Conservation (phyloP, 2,888 invertebrate species). For the Taenaris catops region DNA sequence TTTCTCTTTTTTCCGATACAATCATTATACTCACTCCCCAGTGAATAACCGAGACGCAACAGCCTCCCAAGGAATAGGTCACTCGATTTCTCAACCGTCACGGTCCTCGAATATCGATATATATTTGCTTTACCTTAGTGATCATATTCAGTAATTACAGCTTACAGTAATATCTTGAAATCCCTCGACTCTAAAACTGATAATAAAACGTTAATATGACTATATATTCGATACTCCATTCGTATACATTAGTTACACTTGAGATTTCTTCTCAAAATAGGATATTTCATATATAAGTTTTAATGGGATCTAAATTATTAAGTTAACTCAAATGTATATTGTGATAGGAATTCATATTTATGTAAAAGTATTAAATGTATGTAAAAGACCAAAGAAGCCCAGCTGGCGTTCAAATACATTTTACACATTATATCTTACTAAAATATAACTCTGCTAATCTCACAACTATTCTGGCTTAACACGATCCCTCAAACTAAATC, state of each 20-base stretch:
- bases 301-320: too few relatives aligned
- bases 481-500: too few relatives aligned
- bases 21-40: constrained; percentile 20
- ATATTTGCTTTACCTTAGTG: constrained; percentile 25
- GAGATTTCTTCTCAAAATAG: too few relatives aligned
- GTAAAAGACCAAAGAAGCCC: too few relatives aligned
- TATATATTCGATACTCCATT: constrained; percentile 8
- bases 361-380: too few relatives aligned
- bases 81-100: constrained; percentile 45
- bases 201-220: constrained; percentile 13
- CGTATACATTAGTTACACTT: constrained; percentile 5
- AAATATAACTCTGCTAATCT: too few relatives aligned
- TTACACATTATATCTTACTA: too few relatives aligned
- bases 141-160: constrained; percentile 48
- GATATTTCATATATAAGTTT: too few relatives aligned
- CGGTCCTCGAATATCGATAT: constrained; percentile 35
- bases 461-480: too few relatives aligned
- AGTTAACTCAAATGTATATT: too few relatives aligned
- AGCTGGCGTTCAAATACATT: too few relatives aligned
- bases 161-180: constrained; percentile 40
- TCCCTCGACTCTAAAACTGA: constrained; percentile 11
- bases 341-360: too few relatives aligned
- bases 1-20: constrained; percentile 17
- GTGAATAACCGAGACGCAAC: constrained; percentile 28
- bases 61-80: constrained; percentile 34